Evolutionary conservation across 2,113 vertebrate genomes (phyloP).

Genomic region (Hippotragus niger): DNA sequence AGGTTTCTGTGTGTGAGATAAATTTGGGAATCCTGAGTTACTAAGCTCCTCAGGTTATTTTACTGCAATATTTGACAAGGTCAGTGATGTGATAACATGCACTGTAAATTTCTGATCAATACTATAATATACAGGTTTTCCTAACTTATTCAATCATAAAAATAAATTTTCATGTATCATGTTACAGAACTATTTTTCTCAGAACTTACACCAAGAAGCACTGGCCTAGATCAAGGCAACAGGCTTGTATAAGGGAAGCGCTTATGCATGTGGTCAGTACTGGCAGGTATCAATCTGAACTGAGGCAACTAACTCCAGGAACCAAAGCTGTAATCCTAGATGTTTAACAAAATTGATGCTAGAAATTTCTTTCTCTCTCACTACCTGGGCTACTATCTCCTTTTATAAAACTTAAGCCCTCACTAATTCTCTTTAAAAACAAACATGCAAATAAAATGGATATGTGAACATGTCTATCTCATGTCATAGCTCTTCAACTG

Average conservation of each 20-base stretch:
- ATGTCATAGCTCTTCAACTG: not conserved
- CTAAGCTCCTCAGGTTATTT: slow-evolving; percentile 12
- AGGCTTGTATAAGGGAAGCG: not conserved
- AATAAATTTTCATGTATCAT: not conserved
- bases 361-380: not conserved
- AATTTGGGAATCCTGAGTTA: slow-evolving; percentile 2
- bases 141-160: not conserved
- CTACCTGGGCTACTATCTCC: not conserved
- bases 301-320: not conserved
- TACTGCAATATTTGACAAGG: not conserved
- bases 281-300: not conserved
- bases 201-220: not conserved
- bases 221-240: not conserved
- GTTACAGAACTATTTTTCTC: not conserved
- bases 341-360: not conserved
- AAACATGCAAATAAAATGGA: not conserved
- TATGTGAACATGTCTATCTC: not conserved
- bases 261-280: not conserved
- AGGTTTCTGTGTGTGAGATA: slow-evolving; percentile 15
- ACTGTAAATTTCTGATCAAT: not conserved
- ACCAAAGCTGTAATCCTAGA: not conserved
- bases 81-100: not conserved
- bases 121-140: not conserved
- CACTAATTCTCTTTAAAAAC: not conserved
- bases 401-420: not conserved